Base-by-base conservation (phyloP, 2,113 vertebrate genomes). In the Halichoeres trimaculatus region DNA sequence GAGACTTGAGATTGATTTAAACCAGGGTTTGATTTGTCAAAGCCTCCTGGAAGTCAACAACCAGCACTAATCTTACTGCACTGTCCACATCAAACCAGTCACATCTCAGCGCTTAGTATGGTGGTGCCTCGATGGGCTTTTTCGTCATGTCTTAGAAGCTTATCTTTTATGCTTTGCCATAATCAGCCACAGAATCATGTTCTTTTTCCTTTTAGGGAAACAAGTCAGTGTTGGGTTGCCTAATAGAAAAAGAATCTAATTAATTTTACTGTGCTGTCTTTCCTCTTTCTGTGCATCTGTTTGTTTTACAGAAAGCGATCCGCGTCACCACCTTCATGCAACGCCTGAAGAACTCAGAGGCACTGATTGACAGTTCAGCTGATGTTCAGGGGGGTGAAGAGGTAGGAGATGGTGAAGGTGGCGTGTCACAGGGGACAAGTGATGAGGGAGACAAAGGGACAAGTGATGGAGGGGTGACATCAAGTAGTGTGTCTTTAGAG, bases 271-370 rank as follows among this genome's bases (percentile, higher is more conserved):
- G 35, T 26, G 10, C 63, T 24, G 60, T 66, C 56, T 54, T 17
- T 74, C 41, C 20, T 69, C 63, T 80, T 72, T 73, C 61, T 78
- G 61, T 80, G 23, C 41, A 26, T 74, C 8, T 85, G 34, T 82
- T 38, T 72, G 10, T 67, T 80, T 86, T 85, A 47, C 93, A 96
- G 95, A 96, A 96, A 94, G 95, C 95, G 0, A 95, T 96, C 55
- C 93, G 95, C 16, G 94, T 96, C 47, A 96, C 95, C 47, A 95
- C 95, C 19, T 95, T 96, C 85, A 96, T 96, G 95, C 95, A 96
- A 59, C 93, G 95, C 6, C 90, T 96, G 77, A 92, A 94, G 74
- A 94, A 95, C 53, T 82, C 94, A 5, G 94, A 94, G 54, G 76
- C 82, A 12, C 17, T 88, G 7, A 71, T 30, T 51, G 89, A 93